phyloP scores from a whole-genome alignment of 2,888 invertebrate genomes.

The Tolmerus cingulatus region DNA sequence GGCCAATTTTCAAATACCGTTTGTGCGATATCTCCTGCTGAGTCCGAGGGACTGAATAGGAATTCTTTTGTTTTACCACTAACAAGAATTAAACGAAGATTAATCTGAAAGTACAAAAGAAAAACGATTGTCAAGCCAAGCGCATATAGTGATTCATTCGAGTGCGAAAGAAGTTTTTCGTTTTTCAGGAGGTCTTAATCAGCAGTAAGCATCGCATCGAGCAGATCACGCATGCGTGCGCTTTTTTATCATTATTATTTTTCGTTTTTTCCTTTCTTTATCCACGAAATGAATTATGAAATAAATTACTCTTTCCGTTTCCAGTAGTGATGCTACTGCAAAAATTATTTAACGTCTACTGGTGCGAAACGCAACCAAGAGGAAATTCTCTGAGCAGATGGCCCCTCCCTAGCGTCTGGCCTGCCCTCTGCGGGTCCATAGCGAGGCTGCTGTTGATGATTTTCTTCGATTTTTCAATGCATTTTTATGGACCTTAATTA shows the following conservation, averaged over 20 bases:
- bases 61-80: slow-evolving; percentile 99
- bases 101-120: slow-evolving; percentile 76
- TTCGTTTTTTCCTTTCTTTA: slow-evolving; percentile 26
- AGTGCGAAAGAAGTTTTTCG: not conserved
- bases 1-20: slow-evolving; percentile 99
- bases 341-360: slow-evolving; percentile 10
- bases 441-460: not conserved
- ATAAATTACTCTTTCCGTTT: slow-evolving; percentile 38
- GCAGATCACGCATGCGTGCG: slow-evolving; percentile 18
- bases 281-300: slow-evolving; percentile 20
- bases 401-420: not conserved
- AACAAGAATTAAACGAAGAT: slow-evolving; percentile 96
- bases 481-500: not conserved
- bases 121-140: not conserved
- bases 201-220: not conserved
- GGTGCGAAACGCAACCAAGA: slow-evolving; percentile 33
- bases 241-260: not conserved
- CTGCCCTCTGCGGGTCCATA: not conserved
- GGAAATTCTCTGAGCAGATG: not conserved
- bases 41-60: slow-evolving; percentile 94
- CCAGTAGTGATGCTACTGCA: slow-evolving; percentile 13
- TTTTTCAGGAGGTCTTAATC: slow-evolving; percentile 21
- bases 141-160: not conserved
- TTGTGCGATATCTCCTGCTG: slow-evolving; percentile 98
- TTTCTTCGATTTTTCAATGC: not conserved